These are phyloP conservation scores for Metopolophium dirhodum DNA, from an alignment of 1,140 invertebrate species.

Conservation along the genomic window DNA sequence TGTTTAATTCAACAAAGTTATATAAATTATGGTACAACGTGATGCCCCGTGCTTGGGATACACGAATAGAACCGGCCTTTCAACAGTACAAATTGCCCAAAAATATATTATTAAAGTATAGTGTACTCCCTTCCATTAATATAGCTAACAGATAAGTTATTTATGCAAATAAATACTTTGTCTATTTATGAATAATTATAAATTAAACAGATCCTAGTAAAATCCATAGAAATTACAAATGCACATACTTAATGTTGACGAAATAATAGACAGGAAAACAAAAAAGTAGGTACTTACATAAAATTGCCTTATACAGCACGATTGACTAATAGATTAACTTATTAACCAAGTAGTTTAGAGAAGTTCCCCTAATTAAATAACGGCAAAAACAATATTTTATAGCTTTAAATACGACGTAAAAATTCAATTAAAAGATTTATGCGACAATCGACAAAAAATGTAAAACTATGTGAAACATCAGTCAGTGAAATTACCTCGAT, in stretches of 20 bases:
- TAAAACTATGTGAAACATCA: too few species aligned
- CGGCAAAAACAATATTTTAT: neutral
- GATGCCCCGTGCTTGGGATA: neutral
- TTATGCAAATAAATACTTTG: neutral
- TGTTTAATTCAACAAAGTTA: neutral
- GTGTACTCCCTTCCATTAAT: neutral
- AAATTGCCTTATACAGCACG: neutral
- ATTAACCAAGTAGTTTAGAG: neutral
- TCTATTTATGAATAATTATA: neutral
- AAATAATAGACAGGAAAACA: neutral
- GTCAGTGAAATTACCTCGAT: too few species aligned
- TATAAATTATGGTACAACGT: neutral
- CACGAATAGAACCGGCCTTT: neutral
- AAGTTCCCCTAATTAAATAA: neutral
- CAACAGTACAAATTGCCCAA: neutral
- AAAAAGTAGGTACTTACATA: neutral
- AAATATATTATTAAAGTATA: neutral
- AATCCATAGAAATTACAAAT: neutral
- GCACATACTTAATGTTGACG: neutral
- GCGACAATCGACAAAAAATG: too few species aligned
- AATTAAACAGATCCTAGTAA: neutral
- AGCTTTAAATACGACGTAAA: neutral
- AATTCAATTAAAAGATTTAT: neutral
- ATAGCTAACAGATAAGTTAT: neutral
- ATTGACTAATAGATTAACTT: too few species aligned